Evolutionary conservation across 2,113 vertebrate genomes (phyloP).

Genomic region (Tonatia bakeri): DNA sequence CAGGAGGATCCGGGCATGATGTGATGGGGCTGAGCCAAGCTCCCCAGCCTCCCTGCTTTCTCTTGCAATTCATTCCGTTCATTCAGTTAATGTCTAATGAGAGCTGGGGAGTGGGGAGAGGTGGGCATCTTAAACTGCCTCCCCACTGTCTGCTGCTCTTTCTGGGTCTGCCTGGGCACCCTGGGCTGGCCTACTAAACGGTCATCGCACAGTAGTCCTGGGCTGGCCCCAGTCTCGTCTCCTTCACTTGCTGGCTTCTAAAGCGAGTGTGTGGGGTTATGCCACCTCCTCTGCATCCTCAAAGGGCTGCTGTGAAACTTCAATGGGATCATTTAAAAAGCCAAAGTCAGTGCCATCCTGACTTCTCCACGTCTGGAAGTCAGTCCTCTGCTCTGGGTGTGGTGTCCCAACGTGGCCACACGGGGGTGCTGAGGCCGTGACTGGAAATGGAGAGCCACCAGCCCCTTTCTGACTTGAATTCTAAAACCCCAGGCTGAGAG

Average conservation of each 20-base stretch:
- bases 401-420: background rate
- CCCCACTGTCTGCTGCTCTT: background rate
- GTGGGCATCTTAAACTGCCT: background rate
- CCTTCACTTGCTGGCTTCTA: background rate
- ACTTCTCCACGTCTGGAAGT: background rate
- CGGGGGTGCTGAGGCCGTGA: background rate
- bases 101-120: accelerated
- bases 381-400: background rate
- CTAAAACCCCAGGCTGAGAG: background rate
- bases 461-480: background rate
- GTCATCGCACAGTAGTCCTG: accelerated
- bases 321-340: accelerated
- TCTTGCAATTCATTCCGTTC: background rate
- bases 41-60: background rate
- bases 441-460: background rate
- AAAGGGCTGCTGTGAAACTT: background rate
- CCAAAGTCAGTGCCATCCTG: accelerated
- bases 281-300: background rate
- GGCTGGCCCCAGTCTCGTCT: too few relatives aligned
- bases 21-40: too few relatives aligned
- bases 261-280: background rate
- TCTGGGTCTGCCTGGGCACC: background rate
- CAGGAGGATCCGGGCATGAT: accelerated
- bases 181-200: background rate
- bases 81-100: accelerated